Base-by-base conservation (phyloP, 2,797 vertebrate genomes). In the Pantherophis alleghaniensis region DNA sequence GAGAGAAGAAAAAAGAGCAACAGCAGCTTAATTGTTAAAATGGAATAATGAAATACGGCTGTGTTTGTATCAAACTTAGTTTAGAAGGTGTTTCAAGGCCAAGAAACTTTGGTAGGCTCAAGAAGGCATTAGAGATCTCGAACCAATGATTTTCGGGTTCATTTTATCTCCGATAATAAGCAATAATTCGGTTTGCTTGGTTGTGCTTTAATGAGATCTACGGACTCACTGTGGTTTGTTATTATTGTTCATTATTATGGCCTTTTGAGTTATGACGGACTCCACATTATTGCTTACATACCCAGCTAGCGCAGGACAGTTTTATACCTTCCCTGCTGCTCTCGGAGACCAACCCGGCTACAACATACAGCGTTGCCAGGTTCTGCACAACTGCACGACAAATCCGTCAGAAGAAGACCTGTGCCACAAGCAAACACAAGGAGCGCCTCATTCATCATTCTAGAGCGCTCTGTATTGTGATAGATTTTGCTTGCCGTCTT, bases 11-110 rank as follows among this genome's bases (percentile, higher is more conserved):
- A 0, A 26, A 3, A 0, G 0, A 18, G 0, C 0, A 1, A 12
- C 86, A 92, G 7, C 0, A 83, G 60, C 60, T 94, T 92, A 61
- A 87, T 94, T 93, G 94, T 93, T 88, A 57, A 57, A 92, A 93
- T 88, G 7, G 5, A 90, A 92, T n/a, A 66, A 53, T 0, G 22
- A 93, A 63, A 32, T 59, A 63, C 3, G 94, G 89, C 16, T 88
- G 79, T 66, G 10, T 61, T 91, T 42, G 55, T 10, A 86, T 6
- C 55, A 91, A 42, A 91, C 28, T 59, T 93, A 89, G 87, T 83
- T 92, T 63, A 32, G 63, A 83, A 51, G 63, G 79, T 57, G 28
- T 26, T 89, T 91, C 1, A 3, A 14, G 57, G 87, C 60, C 69
- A 66, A 2, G n/a, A 11, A 42, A 5, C 4, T 60, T 24, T 57